These are phyloP conservation scores for Ceratitis capitata DNA, from an alignment of 1,140 invertebrate genomes.

Conservation along the genomic window DNA sequence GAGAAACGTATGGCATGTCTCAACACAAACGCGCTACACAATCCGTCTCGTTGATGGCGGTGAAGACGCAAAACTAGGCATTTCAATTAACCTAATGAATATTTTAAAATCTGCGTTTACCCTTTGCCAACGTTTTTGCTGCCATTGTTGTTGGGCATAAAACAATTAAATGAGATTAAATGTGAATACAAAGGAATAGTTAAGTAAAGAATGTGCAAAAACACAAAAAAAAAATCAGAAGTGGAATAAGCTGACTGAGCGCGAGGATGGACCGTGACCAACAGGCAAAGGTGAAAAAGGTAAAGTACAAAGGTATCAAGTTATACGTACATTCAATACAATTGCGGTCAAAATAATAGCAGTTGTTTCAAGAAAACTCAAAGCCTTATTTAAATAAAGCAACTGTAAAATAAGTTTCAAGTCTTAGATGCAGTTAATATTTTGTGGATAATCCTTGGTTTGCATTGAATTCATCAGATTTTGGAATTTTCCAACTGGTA, in stretches of 20 bases:
- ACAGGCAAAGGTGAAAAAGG: not conserved
- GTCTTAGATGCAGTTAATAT: too few relatives aligned
- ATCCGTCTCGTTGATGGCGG: not conserved
- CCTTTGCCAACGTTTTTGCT: too few relatives aligned
- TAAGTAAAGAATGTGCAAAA: not conserved
- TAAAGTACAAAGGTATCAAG: not conserved
- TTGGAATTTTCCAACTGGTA: too few relatives aligned
- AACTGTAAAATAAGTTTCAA: too few relatives aligned
- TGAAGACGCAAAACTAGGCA: not conserved
- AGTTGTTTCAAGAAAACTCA: too few relatives aligned
- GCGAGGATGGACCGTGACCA: not conserved
- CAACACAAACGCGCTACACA: not conserved
- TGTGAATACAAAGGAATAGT: conserved; percentile 16
- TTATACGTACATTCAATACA: too few relatives aligned
- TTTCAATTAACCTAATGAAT: conserved; percentile 32
- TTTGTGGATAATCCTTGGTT: too few relatives aligned
- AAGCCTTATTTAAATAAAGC: too few relatives aligned
- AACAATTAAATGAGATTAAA: conserved; percentile 31
- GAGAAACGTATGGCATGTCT: not conserved
- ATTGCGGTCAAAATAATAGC: too few relatives aligned
- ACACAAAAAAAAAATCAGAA: not conserved
- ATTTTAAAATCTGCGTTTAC: conserved; percentile 20
- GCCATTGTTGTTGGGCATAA: not conserved
- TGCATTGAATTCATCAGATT: too few relatives aligned
- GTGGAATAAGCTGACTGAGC: not conserved